phyloP scores from a whole-genome alignment of 2,797 vertebrate species.

The Lates japonicus region DNA sequence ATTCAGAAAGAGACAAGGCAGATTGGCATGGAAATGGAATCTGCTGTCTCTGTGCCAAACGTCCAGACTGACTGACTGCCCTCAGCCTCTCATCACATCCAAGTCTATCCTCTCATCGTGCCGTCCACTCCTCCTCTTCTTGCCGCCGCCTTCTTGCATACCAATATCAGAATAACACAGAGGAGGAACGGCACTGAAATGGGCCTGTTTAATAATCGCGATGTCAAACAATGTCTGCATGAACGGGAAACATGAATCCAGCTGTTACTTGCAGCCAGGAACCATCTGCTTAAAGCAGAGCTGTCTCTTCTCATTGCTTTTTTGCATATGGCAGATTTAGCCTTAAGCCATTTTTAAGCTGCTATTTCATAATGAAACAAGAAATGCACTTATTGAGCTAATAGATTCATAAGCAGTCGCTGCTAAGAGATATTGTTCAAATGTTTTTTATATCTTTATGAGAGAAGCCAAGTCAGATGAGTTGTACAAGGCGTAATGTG shows the following conservation, averaged over 20 bases:
- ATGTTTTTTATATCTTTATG: constrained; percentile 76
- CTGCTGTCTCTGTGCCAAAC: constrained; percentile 83
- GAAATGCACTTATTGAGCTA: constrained; percentile 70
- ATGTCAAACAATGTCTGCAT: constrained; percentile 80
- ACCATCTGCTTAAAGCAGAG: constrained; percentile 76
- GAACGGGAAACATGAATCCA: constrained; percentile 77
- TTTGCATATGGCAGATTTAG: constrained; percentile 71
- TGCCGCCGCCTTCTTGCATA: constrained; percentile 72
- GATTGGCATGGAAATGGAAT: constrained; percentile 88
- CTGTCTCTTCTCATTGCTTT: constrained; percentile 58
- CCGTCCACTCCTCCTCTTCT: constrained; percentile 67
- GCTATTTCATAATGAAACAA: constrained; percentile 76
- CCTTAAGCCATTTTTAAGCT: constrained; percentile 70
- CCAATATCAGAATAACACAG: constrained; percentile 72
- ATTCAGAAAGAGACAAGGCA: constrained; percentile 84
- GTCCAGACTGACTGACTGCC: constrained; percentile 83
- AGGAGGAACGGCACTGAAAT: constrained; percentile 51
- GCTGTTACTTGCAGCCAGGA: constrained; percentile 75
- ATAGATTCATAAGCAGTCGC: constrained; percentile 72
- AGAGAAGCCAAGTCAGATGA: constrained; percentile 70
- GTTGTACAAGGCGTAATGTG: constrained; percentile 51
- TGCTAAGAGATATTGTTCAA: constrained; percentile 67
- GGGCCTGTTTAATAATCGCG: constrained; percentile 74
- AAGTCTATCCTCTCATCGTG: constrained; percentile 77
- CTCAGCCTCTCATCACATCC: constrained; percentile 83